phyloP scores from a whole-genome alignment of 2,888 invertebrate species.

The Xylota segnis region DNA sequence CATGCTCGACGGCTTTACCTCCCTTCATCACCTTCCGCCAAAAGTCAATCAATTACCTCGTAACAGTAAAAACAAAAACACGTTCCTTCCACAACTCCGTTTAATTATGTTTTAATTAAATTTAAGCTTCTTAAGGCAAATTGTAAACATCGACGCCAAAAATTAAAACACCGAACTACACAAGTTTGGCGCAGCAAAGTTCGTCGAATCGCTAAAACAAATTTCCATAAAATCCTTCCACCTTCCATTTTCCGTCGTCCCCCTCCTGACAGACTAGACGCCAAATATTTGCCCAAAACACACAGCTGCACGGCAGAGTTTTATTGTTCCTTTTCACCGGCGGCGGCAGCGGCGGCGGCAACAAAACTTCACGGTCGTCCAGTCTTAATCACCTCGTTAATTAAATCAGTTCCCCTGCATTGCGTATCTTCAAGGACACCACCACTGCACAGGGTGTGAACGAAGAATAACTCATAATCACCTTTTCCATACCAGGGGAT shows the following conservation, averaged over 20 bases:
- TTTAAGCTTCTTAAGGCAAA: conserved; percentile 71
- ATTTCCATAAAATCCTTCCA: conserved; percentile 74
- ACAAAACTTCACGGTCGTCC: conserved; percentile 75
- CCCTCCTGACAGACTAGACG: conserved; percentile 54
- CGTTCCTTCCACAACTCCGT: not conserved
- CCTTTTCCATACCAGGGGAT: conserved; percentile 47
- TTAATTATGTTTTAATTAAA: conserved; percentile 71
- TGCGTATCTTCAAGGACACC: conserved; percentile 72
- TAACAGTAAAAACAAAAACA: conserved; percentile 42
- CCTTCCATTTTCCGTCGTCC: conserved; percentile 59
- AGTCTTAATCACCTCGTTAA: conserved; percentile 77
- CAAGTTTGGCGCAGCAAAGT: conserved; percentile 54
- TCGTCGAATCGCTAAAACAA: conserved; percentile 46
- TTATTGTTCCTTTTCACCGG: conserved; percentile 56
- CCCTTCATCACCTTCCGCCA: not conserved
- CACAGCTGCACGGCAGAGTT: conserved; percentile 65
- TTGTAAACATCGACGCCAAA: conserved; percentile 74
- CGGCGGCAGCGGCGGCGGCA: conserved; percentile 16
- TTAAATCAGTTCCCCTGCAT: conserved; percentile 76
- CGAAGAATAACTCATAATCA: conserved; percentile 74
- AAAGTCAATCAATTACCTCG: conserved; percentile 61
- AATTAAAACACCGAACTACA: conserved; percentile 69
- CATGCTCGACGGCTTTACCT: too few relatives aligned
- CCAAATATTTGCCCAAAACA: conserved; percentile 68
- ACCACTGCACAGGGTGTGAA: conserved; percentile 60